Evolutionary conservation across 1,140 invertebrate genomes (phyloP).

Genomic region (Phymorhynchus buccinoides): DNA sequence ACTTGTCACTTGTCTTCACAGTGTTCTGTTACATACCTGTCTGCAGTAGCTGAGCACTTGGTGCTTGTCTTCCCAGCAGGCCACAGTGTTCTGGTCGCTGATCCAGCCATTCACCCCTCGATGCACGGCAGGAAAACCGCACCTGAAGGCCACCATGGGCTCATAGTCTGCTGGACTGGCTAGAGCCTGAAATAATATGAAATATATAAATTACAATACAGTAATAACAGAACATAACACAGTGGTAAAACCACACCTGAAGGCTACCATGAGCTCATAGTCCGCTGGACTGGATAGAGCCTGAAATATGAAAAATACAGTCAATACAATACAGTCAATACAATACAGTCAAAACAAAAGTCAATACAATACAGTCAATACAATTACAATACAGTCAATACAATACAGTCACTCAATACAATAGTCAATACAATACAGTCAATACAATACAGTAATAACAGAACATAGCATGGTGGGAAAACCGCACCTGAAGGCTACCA

Average conservation of each 20-base stretch:
- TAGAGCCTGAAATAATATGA: neutral
- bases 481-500: slow-evolving; percentile 70
- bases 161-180: slow-evolving; percentile 32
- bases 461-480: slow-evolving; percentile 72
- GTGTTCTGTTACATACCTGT: slow-evolving; percentile 80
- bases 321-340: too few species aligned
- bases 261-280: slow-evolving; percentile 67
- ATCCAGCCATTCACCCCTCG: slow-evolving; percentile 91
- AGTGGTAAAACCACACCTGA: slow-evolving; percentile 67
- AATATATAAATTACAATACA: too few species aligned
- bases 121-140: slow-evolving; percentile 77
- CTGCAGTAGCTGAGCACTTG: slow-evolving; percentile 96
- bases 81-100: slow-evolving; percentile 85
- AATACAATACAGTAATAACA: too few species aligned
- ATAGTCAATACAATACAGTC: too few species aligned
- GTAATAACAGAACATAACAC: too few species aligned
- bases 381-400: too few species aligned
- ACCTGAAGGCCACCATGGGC: slow-evolving; percentile 70
- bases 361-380: too few species aligned
- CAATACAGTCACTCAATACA: too few species aligned
- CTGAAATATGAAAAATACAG: too few species aligned
- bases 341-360: too few species aligned
- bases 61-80: slow-evolving; percentile 92
- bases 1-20: too few species aligned
- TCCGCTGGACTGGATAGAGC: neutral